A percentile compares a stretch with the other conserved stretches of the same genome.
Conservation (phyloP, 2,797 vertebrate species). For the Pangasius mekongensis region DNA sequence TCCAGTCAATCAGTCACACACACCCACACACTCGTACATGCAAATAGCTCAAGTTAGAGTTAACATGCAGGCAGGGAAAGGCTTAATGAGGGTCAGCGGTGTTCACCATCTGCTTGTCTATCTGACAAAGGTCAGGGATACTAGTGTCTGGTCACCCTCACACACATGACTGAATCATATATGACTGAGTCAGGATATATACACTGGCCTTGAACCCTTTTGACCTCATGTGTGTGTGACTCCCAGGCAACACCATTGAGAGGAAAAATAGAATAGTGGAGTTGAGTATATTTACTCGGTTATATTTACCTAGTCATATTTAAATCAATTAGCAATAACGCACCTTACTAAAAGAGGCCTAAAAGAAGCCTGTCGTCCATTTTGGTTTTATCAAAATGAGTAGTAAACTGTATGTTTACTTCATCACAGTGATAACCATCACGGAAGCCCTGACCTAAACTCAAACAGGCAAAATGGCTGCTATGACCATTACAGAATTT, state of each 20-base stretch:
- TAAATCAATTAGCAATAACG: background rate
- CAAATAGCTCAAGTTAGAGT: background rate
- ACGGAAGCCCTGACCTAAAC: background rate
- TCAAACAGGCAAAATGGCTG: background rate
- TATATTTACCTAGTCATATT: background rate
- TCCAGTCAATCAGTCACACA: background rate
- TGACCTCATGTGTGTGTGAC: background rate
- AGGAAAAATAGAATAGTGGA: background rate
- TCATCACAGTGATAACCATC: background rate
- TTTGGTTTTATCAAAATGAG: background rate
- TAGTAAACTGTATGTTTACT: background rate
- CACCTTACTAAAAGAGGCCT: background rate
- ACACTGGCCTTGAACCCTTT: background rate
- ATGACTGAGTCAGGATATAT: background rate
- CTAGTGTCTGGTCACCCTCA: background rate
- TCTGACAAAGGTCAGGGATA: background rate
- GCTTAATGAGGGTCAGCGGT: slow-evolving; percentile 2
- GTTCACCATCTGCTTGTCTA: slow-evolving; percentile 8
- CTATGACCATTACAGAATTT: background rate
- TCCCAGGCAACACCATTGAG: background rate
- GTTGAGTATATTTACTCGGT: background rate
- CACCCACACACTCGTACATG: background rate
- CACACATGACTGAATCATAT: background rate
- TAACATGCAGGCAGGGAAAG: background rate
- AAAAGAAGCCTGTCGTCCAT: background rate